A percentile compares a stretch with the other conserved stretches of the same genome.
These are phyloP conservation scores for Gryllus bimaculatus DNA, from an alignment of 1,140 invertebrate genomes.

Conservation along the genomic window DNA sequence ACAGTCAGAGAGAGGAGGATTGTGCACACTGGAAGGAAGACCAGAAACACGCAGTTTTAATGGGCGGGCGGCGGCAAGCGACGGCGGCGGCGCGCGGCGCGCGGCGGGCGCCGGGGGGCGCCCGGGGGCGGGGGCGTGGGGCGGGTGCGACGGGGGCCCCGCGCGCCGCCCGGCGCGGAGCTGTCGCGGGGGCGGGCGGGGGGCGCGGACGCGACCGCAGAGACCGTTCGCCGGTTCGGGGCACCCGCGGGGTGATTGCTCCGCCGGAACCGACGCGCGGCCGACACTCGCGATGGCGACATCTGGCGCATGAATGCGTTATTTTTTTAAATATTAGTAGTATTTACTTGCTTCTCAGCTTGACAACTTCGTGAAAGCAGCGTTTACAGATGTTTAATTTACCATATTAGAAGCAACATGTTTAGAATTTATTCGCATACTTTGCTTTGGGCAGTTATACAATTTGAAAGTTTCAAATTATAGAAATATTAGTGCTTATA, in stretches of 20 bases:
- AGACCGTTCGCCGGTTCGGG: too few species aligned
- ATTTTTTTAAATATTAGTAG: neutral
- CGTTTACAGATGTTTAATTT: neutral
- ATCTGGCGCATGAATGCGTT: neutral
- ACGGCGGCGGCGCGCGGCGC: too few species aligned
- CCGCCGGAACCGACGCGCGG: neutral
- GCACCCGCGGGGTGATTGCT: neutral
- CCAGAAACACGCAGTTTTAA: conserved; percentile 1
- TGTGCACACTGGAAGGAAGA: conserved; percentile 61
- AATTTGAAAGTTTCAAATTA: neutral
- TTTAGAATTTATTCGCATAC: neutral
- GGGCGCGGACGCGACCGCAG: too few species aligned
- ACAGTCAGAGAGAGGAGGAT: conserved; percentile 83
- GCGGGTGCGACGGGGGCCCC: too few species aligned
- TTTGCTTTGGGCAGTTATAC: conserved; percentile 1
- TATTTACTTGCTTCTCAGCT: neutral
- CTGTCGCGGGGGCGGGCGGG: too few species aligned
- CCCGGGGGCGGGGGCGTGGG: too few species aligned
- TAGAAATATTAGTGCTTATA: neutral
- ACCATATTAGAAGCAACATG: neutral
- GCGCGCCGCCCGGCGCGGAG: too few species aligned
- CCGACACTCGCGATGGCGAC: neutral
- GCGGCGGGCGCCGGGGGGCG: too few species aligned
- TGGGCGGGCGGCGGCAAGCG: neutral
- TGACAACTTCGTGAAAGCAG: neutral